Percentiles rank a stretch among this genome's conserved stretches.
These are phyloP conservation scores for Myzus persicae DNA, from an alignment of 1,140 invertebrate species.

Conservation along the genomic window DNA sequence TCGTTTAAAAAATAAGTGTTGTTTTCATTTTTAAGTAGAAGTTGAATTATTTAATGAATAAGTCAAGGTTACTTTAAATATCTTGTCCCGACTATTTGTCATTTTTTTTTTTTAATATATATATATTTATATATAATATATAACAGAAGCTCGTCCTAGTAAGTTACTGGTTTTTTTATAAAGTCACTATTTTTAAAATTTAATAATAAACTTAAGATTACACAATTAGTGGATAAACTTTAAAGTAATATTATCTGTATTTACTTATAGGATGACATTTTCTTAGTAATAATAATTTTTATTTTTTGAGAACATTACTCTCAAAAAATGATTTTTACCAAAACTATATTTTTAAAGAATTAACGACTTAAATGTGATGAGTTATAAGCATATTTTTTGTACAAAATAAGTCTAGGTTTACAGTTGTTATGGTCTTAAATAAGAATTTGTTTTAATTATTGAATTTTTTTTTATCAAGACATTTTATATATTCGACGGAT, in stretches of 20 bases:
- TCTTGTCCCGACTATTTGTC: constrained; percentile 50
- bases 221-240: constrained; percentile 51
- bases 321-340: constrained; percentile 57
- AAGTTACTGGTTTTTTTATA: constrained; percentile 57
- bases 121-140: constrained; percentile 43
- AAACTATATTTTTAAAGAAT: constrained; percentile 59
- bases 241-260: constrained; percentile 58
- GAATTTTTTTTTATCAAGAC: constrained; percentile 53
- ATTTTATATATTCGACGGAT: constrained; percentile 58
- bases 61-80: constrained; percentile 59
- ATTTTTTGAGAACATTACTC: constrained; percentile 53
- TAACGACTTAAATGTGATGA: constrained; percentile 58
- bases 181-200: constrained; percentile 57
- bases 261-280: constrained; percentile 57
- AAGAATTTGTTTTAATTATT: constrained; percentile 58
- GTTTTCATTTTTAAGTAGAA: constrained; percentile 59
- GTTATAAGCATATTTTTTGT: constrained; percentile 59
- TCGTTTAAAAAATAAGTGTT: constrained; percentile 61
- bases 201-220: constrained; percentile 54
- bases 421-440: constrained; percentile 58
- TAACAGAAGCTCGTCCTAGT: constrained; percentile 45
- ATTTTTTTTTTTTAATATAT: constrained; percentile 48
- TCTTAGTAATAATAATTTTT: constrained; percentile 58
- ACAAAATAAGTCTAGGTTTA: constrained; percentile 59
- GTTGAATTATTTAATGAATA: constrained; percentile 59